These are phyloP conservation scores for Eulemur mongoz DNA, from an alignment of 2,797 vertebrate species.

Conservation along the genomic window DNA sequence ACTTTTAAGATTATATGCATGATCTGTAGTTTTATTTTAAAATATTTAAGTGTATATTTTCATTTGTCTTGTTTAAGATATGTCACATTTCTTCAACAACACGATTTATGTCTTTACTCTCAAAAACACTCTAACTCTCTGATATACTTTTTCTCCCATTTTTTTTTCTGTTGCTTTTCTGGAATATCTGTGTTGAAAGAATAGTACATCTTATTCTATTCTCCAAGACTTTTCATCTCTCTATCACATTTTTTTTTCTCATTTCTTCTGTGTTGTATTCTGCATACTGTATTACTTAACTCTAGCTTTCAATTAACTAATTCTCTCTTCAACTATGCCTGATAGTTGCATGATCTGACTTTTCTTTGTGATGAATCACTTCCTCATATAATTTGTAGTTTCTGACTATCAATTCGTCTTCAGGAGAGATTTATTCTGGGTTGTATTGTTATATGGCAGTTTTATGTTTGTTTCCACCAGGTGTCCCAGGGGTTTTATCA, in stretches of 20 bases:
- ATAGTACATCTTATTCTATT: not conserved
- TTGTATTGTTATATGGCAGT: not conserved
- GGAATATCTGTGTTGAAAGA: not conserved
- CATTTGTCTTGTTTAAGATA: not conserved
- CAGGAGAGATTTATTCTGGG: not conserved
- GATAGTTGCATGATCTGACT: not conserved
- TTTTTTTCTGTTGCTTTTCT: not conserved
- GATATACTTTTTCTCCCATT: not conserved
- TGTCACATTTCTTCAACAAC: not conserved
- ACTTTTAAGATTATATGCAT: not conserved
- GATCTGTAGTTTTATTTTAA: not conserved
- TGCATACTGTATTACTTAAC: not conserved
- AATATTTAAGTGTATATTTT: not conserved
- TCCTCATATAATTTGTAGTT: not conserved
- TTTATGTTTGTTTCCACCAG: not conserved
- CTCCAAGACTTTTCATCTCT: not conserved
- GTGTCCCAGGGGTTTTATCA: not conserved
- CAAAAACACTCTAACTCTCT: not conserved
- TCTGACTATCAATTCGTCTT: not conserved
- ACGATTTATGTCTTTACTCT: not conserved
- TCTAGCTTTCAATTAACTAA: constrained; percentile 9
- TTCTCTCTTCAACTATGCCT: not conserved
- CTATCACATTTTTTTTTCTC: not conserved
- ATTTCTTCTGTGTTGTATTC: not conserved
- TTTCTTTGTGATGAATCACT: not conserved